phyloP scores from a whole-genome alignment of 2,113 vertebrate genomes.

The Prionailurus bengalensis region DNA sequence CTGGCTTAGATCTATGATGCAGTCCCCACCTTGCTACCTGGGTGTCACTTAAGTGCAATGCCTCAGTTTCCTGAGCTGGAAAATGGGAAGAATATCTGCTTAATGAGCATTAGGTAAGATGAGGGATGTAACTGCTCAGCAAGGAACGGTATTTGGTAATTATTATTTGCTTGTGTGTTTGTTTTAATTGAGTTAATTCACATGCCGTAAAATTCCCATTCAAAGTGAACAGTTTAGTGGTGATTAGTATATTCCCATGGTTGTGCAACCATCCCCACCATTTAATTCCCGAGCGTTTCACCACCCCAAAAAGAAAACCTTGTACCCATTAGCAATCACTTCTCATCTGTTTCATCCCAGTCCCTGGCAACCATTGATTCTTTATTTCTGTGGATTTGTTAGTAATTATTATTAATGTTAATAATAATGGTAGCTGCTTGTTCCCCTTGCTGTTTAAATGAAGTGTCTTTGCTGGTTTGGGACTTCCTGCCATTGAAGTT shows the following conservation, averaged over 20 bases:
- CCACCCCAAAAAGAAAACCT: neutral
- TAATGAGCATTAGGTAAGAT: neutral
- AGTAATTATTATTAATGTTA: neutral
- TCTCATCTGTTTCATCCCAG: neutral
- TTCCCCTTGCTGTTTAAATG: neutral
- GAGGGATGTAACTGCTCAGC: neutral
- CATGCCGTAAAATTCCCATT: neutral
- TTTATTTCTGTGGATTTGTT: neutral
- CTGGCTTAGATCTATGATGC: neutral
- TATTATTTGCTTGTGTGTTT: neutral
- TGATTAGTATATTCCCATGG: neutral
- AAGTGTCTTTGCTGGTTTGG: neutral
- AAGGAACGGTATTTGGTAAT: neutral
- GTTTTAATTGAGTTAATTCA: neutral
- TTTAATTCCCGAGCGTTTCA: neutral
- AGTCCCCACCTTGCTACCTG: neutral
- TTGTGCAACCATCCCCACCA: neutral
- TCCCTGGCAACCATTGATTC: neutral
- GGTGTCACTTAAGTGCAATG: neutral
- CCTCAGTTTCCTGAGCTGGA: constrained; percentile 3
- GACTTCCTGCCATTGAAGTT: neutral
- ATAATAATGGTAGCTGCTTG: neutral
- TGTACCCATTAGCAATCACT: neutral
- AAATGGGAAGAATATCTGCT: constrained; percentile 12
- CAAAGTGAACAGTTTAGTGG: neutral